phyloP scores from a whole-genome alignment of 92 coral and sea anemone genomes.

The Paragorgia papillata region DNA sequence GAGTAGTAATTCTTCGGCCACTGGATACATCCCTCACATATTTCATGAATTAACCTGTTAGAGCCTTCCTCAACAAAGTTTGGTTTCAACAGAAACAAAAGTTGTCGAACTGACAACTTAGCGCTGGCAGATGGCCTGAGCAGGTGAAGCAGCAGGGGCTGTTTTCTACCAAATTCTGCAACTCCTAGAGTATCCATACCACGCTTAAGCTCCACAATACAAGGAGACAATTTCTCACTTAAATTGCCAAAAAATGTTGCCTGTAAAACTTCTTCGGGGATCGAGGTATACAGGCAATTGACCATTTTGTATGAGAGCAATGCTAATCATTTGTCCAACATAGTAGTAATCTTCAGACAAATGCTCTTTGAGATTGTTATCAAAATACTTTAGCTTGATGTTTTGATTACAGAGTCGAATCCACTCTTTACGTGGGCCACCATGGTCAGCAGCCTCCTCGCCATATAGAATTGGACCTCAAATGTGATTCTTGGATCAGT shows the following conservation, averaged over 20 bases:
- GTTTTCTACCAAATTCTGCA: constrained; percentile 38
- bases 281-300: constrained; percentile 52
- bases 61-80: constrained; percentile 22
- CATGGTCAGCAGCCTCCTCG: constrained; percentile 57
- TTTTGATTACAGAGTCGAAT: constrained; percentile 52
- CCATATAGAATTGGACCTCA: constrained; percentile 58
- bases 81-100: constrained; percentile 37
- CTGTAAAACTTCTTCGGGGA: constrained; percentile 44
- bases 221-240: constrained; percentile 5
- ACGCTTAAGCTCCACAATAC: constrained; percentile 41
- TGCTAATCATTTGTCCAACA: constrained; percentile 57
- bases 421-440: constrained; percentile 60
- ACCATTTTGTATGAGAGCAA: constrained; percentile 62
- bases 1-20: constrained; percentile 36
- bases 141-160: constrained; percentile 49
- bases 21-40: constrained; percentile 20
- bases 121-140: constrained; percentile 46
- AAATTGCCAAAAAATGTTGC: constrained; percentile 41
- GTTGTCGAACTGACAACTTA: constrained; percentile 22
- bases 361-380: constrained; percentile 59
- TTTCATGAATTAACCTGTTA: constrained; percentile 28
- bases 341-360: constrained; percentile 54
- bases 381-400: constrained; percentile 51
- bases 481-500: constrained; percentile 52
- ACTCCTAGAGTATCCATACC: constrained; percentile 65